These are phyloP conservation scores for Pseudochaenichthys georgianus DNA, from an alignment of 2,797 vertebrate genomes.

Conservation along the genomic window DNA sequence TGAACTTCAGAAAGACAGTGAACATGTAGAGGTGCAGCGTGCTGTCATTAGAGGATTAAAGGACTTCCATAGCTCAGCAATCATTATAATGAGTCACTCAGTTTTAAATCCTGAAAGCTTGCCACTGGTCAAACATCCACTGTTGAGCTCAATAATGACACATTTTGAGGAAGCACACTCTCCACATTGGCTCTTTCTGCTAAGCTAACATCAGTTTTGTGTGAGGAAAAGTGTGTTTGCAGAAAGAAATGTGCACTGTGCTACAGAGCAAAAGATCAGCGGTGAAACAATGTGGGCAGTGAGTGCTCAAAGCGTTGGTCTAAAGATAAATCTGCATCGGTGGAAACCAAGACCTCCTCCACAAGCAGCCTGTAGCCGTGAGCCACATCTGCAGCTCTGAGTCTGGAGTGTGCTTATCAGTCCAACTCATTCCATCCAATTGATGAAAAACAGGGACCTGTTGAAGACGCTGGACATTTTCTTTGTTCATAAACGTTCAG, in stretches of 20 bases:
- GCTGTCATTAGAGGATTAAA: neutral
- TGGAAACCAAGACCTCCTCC: constrained; percentile 41
- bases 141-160: neutral
- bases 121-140: neutral
- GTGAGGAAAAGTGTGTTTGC: neutral
- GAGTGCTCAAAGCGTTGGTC: constrained; percentile 25
- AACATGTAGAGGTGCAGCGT: too few species aligned
- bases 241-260: constrained; percentile 1
- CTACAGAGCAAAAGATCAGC: constrained; percentile 23
- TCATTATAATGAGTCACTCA: neutral
- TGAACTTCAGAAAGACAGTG: too few species aligned
- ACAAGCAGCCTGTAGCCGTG: constrained; percentile 30
- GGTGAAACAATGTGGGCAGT: constrained; percentile 33
- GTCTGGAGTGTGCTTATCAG: neutral
- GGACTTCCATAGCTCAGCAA: neutral
- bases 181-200: neutral
- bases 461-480: neutral
- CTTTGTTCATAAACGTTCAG: neutral
- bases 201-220: neutral
- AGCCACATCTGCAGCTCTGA: constrained; percentile 14
- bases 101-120: neutral
- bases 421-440: neutral
- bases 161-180: neutral
- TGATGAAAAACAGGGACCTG: neutral
- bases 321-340: constrained; percentile 37